Evolutionary conservation across 2,888 invertebrate species (phyloP).

Genomic region (Temnothorax rugatulus): DNA sequence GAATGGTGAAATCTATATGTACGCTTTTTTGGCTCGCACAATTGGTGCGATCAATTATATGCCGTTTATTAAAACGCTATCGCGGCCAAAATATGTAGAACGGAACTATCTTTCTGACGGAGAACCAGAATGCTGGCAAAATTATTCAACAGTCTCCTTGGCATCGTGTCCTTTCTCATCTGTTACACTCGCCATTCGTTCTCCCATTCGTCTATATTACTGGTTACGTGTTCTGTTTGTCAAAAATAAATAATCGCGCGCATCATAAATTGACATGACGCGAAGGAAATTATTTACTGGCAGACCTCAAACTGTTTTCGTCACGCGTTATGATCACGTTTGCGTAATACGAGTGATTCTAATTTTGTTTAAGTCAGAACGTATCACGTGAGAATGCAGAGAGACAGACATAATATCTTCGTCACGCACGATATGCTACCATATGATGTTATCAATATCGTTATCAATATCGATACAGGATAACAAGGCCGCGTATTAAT

Average conservation of each 20-base stretch:
- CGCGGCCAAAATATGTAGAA: background rate
- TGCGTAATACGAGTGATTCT: conserved; percentile 21
- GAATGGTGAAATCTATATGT: background rate
- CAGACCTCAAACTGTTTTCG: conserved; percentile 17
- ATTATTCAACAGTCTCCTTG: conserved; percentile 8
- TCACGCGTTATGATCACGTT: conserved; percentile 32
- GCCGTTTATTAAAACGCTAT: background rate
- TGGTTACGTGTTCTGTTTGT: background rate
- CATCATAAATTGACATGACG: conserved; percentile 20
- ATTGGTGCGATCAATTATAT: background rate
- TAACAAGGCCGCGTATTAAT: background rate
- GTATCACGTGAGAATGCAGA: background rate
- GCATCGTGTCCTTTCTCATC: background rate
- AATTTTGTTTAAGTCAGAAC: conserved; percentile 12
- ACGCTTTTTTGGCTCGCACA: background rate
- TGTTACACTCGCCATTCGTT: background rate
- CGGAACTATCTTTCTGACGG: background rate
- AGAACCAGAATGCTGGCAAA: conserved; percentile 1
- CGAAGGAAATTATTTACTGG: conserved; percentile 26
- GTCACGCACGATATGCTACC: background rate
- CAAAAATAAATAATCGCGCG: conserved; percentile 12
- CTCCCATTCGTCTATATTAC: background rate
- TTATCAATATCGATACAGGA: background rate
- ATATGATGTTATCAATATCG: background rate
- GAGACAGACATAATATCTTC: background rate